These are phyloP conservation scores for Holocentrus rufus DNA, from an alignment of 2,797 vertebrate species.

Conservation along the genomic window DNA sequence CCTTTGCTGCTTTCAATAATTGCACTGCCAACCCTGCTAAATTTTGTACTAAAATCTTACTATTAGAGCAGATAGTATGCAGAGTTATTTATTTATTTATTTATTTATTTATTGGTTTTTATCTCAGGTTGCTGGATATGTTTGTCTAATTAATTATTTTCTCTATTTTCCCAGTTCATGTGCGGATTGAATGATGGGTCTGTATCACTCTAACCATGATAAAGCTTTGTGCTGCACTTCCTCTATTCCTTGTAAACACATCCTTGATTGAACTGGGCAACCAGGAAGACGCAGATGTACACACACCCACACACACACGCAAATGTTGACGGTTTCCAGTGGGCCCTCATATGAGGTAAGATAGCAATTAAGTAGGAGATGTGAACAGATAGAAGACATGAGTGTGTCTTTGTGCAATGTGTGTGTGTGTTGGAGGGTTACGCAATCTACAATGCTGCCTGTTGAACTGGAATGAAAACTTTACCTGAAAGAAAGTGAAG, in stretches of 20 bases:
- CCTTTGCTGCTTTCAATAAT: constrained; percentile 13
- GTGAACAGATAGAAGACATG: neutral
- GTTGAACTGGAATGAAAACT: too few species aligned
- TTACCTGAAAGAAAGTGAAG: neutral
- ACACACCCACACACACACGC: neutral
- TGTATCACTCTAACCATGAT: neutral
- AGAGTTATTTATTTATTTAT: neutral
- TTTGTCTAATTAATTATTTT: constrained; percentile 35
- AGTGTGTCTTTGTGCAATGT: too few species aligned
- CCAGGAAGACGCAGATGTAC: neutral
- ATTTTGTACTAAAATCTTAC: neutral
- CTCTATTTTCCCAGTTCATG: constrained; percentile 19
- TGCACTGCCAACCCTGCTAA: constrained; percentile 6
- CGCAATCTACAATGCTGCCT: too few species aligned
- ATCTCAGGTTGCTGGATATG: constrained; percentile 13
- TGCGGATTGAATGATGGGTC: constrained; percentile 30
- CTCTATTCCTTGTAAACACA: neutral
- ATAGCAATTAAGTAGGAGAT: neutral
- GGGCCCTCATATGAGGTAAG: constrained; percentile 22
- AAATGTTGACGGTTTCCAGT: neutral
- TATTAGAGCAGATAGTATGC: constrained; percentile 16
- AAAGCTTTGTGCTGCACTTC: neutral
- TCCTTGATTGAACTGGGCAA: constrained; percentile 14
- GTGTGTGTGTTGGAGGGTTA: too few species aligned
- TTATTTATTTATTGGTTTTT: too few species aligned